Conservation (phyloP, 2,797 vertebrate genomes). For the Yasuhikotakia modesta region DNA sequence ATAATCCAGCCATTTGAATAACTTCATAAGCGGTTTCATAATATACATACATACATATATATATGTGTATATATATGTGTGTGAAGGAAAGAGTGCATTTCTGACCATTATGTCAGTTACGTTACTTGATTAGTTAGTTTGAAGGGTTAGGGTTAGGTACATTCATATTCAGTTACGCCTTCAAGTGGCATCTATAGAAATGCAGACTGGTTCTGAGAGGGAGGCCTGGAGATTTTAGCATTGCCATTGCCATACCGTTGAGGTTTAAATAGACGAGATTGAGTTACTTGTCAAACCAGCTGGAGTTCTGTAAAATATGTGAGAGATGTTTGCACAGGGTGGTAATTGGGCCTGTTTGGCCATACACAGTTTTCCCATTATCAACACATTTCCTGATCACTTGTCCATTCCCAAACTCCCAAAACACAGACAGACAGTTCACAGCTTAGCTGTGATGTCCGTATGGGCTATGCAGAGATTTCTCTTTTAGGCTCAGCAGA, state of each 20-base stretch:
- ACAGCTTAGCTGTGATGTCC: constrained; percentile 70
- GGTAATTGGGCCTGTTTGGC: neutral
- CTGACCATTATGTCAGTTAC: too few species aligned
- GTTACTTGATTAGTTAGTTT: too few species aligned
- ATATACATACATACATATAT: too few species aligned
- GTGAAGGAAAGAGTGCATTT: too few species aligned
- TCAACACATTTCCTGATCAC: constrained; percentile 4
- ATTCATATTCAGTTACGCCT: too few species aligned
- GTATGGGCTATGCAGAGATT: constrained; percentile 63
- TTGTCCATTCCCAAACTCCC: constrained; percentile 52
- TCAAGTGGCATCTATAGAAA: too few species aligned
- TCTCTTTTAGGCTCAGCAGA: constrained; percentile 52
- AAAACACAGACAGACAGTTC: constrained; percentile 60
- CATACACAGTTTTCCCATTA: neutral
- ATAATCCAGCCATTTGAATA: neutral
- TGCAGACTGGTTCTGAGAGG: neutral
- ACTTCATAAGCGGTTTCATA: neutral
- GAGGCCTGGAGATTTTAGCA: neutral
- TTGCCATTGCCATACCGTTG: neutral
- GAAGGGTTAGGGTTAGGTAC: too few species aligned
- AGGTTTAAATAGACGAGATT: neutral
- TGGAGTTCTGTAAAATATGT: neutral
- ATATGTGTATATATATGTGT: too few species aligned
- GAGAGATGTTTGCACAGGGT: neutral
- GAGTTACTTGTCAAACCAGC: neutral